Evolutionary conservation across 2,888 invertebrate genomes (phyloP), one percentile per base, ranked within the genome.

Genomic region (Apoderus coryli): DNA sequence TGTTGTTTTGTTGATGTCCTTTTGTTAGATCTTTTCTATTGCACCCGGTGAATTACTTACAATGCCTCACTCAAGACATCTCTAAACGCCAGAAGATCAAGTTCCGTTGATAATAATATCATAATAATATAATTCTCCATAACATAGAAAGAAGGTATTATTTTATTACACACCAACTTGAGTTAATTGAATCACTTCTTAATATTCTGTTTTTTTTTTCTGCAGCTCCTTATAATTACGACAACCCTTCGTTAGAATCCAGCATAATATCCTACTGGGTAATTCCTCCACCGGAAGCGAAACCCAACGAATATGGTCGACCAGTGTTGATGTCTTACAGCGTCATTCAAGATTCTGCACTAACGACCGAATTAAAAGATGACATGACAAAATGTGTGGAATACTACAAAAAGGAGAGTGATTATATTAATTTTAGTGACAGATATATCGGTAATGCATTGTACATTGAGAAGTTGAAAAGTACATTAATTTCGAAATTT

Each of bases 281-380:
- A 3, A 74, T 86, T 63, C 90, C 93, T n/a, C 92, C 93, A 2
- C 82, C 86, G 24, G 93, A 93, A 63, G 81, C 80, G 49, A 73
- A 84, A 44, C 86, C 88, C 6, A 76, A 82, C 31, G 92, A 92
- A 57, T 89, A 90, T 56, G 90, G 90, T 0, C 73, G 88, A 25
- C 93, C 93, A 1, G 79, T 93, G 74, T 64, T 82, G 25, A 75
- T 93, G 61, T 82, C 82, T 41, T 89, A 88, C 52, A 80, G 77
- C 37, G 71, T 88, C 38, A 62, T 77, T 3, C 78, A 85, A 46
- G 90, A 92, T 48, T 73, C 75, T 30, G 76, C 79, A 45, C 63
- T 90, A 31, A 73, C 84, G 1, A 70, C 77, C 41, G 79, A 81
- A 48, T 71, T 86, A 9, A 76, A 86, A 56, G 76, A 76, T 40